A percentile compares a stretch with the other conserved stretches of the same genome.
phyloP scores from a whole-genome alignment of 2,113 vertebrate species.

The Tonatia bakeri region DNA sequence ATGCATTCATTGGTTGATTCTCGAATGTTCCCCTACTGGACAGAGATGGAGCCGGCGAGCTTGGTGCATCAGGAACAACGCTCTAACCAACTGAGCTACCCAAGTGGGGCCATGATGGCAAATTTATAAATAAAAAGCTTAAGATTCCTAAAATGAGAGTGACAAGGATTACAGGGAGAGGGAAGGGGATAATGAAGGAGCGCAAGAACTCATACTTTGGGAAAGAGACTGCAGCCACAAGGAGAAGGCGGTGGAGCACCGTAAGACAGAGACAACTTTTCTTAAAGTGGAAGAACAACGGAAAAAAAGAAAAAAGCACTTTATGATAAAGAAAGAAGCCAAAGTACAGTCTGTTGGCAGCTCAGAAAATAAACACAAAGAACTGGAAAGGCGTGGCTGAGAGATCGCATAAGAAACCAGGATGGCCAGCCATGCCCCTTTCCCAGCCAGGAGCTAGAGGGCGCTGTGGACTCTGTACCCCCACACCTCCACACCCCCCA shows the following conservation, averaged over 20 bases:
- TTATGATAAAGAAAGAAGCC: slow-evolving; percentile 88
- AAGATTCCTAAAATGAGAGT: slow-evolving; percentile 88
- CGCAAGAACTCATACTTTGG: slow-evolving; percentile 87
- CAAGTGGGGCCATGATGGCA: slow-evolving; percentile 73
- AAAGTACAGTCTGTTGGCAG: slow-evolving; percentile 75
- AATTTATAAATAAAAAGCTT: slow-evolving; percentile 89
- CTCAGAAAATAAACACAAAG: slow-evolving; percentile 77
- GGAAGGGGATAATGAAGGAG: slow-evolving; percentile 88
- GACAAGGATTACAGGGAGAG: slow-evolving; percentile 89
- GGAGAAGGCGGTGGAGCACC: slow-evolving; percentile 92
- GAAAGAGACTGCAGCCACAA: slow-evolving; percentile 89
- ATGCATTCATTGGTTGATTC: too few relatives aligned
- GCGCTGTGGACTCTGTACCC: not conserved
- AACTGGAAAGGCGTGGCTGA: slow-evolving; percentile 86
- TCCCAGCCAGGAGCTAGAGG: not conserved
- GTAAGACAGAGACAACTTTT: slow-evolving; percentile 88
- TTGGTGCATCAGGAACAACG: too few relatives aligned
- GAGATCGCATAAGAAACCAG: slow-evolving; percentile 94
- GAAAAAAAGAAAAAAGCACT: slow-evolving; percentile 88
- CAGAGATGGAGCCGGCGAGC: too few relatives aligned
- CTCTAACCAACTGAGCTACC: too few relatives aligned
- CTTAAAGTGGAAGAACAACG: slow-evolving; percentile 88
- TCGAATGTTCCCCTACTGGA: too few relatives aligned
- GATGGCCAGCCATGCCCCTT: slow-evolving; percentile 13
- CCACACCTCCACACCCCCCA: too few relatives aligned